These are phyloP conservation scores for Sesamia nonagrioides DNA, from an alignment of 1,140 invertebrate species.

Conservation along the genomic window DNA sequence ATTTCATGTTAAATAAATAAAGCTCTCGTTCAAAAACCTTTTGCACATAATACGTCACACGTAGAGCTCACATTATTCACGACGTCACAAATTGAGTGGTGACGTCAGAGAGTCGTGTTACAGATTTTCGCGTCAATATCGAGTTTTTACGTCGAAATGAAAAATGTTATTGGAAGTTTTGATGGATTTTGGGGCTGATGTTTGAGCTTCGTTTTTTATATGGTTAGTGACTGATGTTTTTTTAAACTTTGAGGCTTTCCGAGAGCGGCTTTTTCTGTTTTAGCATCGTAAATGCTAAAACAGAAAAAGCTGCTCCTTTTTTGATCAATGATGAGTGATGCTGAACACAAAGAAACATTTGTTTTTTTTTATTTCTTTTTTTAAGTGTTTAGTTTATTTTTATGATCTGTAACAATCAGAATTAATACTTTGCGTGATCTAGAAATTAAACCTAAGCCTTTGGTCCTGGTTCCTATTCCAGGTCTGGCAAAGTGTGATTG, in stretches of 20 bases:
- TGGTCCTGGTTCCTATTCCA: no score
- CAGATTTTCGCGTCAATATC: slow-evolving; percentile 33
- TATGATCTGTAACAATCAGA: no score
- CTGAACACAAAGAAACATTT: no score
- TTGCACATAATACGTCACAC: slow-evolving; percentile 1
- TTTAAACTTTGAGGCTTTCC: no score
- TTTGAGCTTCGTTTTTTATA: background rate
- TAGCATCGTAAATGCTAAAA: no score
- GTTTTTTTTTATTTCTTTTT: no score
- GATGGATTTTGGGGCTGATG: background rate
- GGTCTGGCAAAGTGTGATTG: no score
- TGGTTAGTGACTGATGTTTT: background rate
- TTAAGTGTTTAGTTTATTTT: no score
- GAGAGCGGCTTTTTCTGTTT: background rate
- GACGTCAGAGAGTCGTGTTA: slow-evolving; percentile 24
- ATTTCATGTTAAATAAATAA: slow-evolving; percentile 18
- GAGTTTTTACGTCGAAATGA: slow-evolving; percentile 9
- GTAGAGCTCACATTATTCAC: slow-evolving; percentile 19
- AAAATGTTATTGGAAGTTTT: slow-evolving; percentile 52
- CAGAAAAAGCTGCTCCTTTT: no score
- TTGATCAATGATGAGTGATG: no score
- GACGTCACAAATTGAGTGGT: slow-evolving; percentile 26
- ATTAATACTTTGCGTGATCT: no score
- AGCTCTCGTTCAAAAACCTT: background rate
- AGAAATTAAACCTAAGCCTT: no score